phyloP scores from a whole-genome alignment of 2,797 vertebrate genomes.

The Tragopan temminckii region DNA sequence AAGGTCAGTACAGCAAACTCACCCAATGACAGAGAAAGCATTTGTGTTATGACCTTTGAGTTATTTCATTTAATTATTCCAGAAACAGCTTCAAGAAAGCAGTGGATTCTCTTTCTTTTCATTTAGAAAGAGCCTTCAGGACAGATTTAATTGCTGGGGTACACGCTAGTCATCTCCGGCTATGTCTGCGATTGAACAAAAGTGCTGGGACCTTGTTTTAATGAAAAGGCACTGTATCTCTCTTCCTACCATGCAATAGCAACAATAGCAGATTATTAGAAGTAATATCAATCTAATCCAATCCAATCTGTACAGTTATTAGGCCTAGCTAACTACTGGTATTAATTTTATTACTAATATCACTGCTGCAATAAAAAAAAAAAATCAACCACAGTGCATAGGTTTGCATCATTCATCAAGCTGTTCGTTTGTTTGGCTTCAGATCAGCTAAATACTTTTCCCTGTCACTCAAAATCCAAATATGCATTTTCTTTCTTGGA shows the following conservation, averaged over 20 bases:
- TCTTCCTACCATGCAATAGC: not conserved
- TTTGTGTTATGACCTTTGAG: not conserved
- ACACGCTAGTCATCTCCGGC: not conserved
- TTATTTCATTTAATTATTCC: not conserved
- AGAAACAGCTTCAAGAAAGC: not conserved
- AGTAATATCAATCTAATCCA: constrained; percentile 23
- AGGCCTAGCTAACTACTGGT: constrained; percentile 46
- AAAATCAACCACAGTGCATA: not conserved
- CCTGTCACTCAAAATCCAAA: not conserved
- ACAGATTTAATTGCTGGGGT: constrained; percentile 15
- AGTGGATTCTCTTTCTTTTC: not conserved
- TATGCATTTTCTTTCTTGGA: not conserved
- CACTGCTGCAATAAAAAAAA: not conserved
- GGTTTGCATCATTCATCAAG: not conserved
- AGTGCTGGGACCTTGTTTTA: constrained; percentile 5
- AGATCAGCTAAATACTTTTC: not conserved
- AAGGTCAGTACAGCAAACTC: not conserved
- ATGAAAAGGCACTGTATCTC: constrained; percentile 38
- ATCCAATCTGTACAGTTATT: constrained; percentile 42
- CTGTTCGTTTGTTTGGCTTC: not conserved
- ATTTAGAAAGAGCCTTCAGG: not conserved
- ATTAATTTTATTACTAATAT: constrained; percentile 72
- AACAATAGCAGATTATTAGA: constrained; percentile 46
- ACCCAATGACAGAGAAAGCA: not conserved
- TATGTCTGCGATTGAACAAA: not conserved